A percentile compares a stretch with the other conserved stretches of the same genome.
phyloP scores from a whole-genome alignment of 2,113 vertebrate species.

The Heptranchias perlo region DNA sequence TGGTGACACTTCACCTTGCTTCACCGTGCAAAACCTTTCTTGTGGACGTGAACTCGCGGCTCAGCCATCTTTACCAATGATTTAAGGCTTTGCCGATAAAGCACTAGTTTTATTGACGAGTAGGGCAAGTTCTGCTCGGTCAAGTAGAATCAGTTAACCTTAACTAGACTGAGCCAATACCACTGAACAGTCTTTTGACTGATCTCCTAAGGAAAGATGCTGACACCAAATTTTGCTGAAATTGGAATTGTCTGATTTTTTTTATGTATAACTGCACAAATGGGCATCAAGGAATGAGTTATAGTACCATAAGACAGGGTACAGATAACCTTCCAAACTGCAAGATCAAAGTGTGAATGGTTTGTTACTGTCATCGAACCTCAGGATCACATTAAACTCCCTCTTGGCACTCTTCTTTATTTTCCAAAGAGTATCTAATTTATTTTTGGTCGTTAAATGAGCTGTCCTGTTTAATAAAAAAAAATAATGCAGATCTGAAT shows the following conservation, averaged over 20 bases:
- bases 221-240: not conserved
- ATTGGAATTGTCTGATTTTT: not conserved
- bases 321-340: not conserved
- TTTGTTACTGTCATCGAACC: not conserved
- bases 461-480: not conserved
- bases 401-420: not conserved
- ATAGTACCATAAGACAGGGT: not conserved
- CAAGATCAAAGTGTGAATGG: not conserved
- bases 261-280: not conserved
- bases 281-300: not conserved
- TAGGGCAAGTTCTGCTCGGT: too few relatives aligned
- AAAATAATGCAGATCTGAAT: not conserved
- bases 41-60: not conserved
- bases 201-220: not conserved
- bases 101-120: not conserved
- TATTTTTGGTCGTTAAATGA: conserved; percentile 25
- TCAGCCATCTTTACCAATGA: not conserved
- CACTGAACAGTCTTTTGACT: not conserved
- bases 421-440: not conserved
- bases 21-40: not conserved
- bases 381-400: not conserved
- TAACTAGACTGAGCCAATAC: not conserved
- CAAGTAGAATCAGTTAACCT: not conserved
- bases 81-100: not conserved
- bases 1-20: not conserved